Conservation (phyloP, 23 tunicate genomes). For the Halocynthia roretzi region DNA sequence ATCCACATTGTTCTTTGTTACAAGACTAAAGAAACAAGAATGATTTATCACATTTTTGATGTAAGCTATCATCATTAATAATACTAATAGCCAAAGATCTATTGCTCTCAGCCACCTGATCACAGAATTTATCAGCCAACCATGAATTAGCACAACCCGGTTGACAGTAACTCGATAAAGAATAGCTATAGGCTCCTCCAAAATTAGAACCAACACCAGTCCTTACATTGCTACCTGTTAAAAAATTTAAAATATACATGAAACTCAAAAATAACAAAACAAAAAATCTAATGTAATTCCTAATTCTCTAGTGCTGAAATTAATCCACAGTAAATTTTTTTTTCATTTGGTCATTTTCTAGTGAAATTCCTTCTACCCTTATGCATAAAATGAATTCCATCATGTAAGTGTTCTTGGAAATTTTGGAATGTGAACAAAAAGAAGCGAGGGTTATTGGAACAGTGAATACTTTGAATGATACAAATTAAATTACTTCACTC, state of each 20-base stretch:
- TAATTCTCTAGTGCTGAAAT: not conserved
- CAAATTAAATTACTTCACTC: no score
- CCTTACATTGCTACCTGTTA: slow-evolving; percentile 48
- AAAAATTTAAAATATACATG: not conserved
- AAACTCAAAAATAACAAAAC: not conserved
- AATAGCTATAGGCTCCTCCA: slow-evolving; percentile 34
- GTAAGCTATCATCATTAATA: not conserved
- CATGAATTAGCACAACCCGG: slow-evolving; percentile 78
- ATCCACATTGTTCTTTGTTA: slow-evolving; percentile 75
- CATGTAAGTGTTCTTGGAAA: no score
- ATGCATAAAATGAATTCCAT: no score
- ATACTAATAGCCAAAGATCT: not conserved
- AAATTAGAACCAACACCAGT: slow-evolving; percentile 64
- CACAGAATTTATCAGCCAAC: slow-evolving; percentile 95
- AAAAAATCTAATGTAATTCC: not conserved
- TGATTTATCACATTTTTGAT: not conserved
- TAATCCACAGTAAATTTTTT: no score
- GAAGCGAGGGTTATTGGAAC: no score
- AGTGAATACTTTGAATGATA: no score
- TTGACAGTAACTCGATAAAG: slow-evolving; percentile 45
- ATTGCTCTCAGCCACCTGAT: slow-evolving; percentile 53
- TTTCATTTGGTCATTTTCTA: no score
- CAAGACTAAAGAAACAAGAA: slow-evolving; percentile 44
- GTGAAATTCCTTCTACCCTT: no score
- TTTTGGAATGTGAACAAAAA: no score